These are phyloP conservation scores for Anastrepha obliqua DNA, from an alignment of 1,140 invertebrate genomes.

Conservation along the genomic window DNA sequence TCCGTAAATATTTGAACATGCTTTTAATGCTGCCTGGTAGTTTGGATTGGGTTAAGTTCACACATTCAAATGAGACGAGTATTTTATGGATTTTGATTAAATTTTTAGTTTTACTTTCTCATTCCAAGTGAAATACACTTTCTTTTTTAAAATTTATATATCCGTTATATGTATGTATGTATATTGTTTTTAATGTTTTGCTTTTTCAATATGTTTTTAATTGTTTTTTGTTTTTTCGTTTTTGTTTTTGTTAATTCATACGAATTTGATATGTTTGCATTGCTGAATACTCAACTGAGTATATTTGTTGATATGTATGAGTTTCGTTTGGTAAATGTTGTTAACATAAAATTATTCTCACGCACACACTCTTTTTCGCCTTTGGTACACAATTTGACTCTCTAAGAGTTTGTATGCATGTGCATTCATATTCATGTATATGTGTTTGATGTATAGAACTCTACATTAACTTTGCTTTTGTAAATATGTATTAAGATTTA, in stretches of 20 bases:
- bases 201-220: constrained; percentile 46
- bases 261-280: constrained; percentile 20
- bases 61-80: too few relatives aligned
- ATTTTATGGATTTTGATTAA: too few relatives aligned
- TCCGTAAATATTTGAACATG: too few relatives aligned
- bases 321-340: constrained; percentile 28
- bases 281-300: not conserved
- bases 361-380: not conserved
- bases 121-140: too few relatives aligned
- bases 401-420: not conserved
- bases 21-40: too few relatives aligned
- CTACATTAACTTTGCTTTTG: not conserved
- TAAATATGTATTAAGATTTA: too few relatives aligned
- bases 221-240: not conserved
- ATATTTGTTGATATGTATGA: constrained; percentile 14
- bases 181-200: not conserved
- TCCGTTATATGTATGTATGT: not conserved
- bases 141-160: too few relatives aligned
- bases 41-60: too few relatives aligned
- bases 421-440: not conserved
- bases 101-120: too few relatives aligned
- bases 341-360: not conserved
- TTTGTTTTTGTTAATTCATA: not conserved
- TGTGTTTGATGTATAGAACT: not conserved
- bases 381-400: not conserved